Base-by-base conservation (phyloP, 1,140 invertebrate species). In the Trachymyrmex cornetzi region DNA sequence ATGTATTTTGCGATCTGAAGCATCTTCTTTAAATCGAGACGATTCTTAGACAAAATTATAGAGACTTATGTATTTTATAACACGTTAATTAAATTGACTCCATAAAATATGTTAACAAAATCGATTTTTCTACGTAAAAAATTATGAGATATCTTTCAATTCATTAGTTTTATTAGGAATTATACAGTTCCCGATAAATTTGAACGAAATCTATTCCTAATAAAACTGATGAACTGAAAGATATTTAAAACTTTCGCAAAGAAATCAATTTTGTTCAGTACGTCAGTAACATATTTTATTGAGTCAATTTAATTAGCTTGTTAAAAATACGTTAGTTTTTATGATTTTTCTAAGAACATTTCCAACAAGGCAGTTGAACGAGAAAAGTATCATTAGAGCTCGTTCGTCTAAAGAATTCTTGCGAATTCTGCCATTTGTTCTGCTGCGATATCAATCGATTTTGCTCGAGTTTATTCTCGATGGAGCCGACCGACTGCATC, bases 371-470 rank as follows among this genome's bases (percentile, higher is more conserved):
- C 22, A 34, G 74, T 75, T 27, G 19, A 59, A 19, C 24, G 55
- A n/a, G 80, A 61, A 61, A 48, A n/a, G 6, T 30, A 72, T 67
- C 14, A 38, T 72, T 34, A 44, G 24, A 72, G 34, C 14, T 38
- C n/a, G n/a, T 59, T 74, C 38, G 38, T 61, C 22, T 50, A n/a
- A 34, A 30, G 55, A 74, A 75, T 61, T 48, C 38, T 27, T 63
- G 19, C 22, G 55, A 84, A 72, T 71, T 50, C 30, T 14, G 38
- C 55, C 38, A 48, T 63, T 74, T 84, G 55, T 74, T 34, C 55
- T 2, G 11, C 11, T 66, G 30, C 38, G 66, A 81, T 81, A 81
- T 81, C 79, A 38, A 22, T 84, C 80, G 80, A 84, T 84, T 74
- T 74, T 55, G 67, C 50, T 48, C 55, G 55, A 74, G 69, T 74